A percentile compares a stretch with the other conserved stretches of the same genome.
phyloP scores from a whole-genome alignment of 2,797 vertebrate genomes.

The Rousettus madagascariensis region DNA sequence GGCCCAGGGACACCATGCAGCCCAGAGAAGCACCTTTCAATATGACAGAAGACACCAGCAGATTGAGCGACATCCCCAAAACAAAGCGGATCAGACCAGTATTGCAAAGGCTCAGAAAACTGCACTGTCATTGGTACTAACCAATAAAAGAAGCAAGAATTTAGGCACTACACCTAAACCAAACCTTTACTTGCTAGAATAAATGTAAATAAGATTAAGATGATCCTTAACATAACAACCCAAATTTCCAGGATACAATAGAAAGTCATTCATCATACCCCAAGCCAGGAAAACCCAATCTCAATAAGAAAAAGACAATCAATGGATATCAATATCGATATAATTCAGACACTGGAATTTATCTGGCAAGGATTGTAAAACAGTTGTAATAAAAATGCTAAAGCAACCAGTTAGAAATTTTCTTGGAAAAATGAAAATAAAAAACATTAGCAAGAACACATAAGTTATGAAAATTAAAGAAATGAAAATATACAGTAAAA shows the following conservation, averaged over 20 bases:
- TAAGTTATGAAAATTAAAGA: background rate
- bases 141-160: background rate
- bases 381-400: background rate
- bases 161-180: background rate
- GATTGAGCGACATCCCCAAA: background rate
- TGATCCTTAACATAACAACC: background rate
- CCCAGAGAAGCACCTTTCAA: background rate
- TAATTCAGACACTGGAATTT: background rate
- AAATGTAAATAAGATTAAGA: background rate
- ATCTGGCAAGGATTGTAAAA: slow-evolving; percentile 1
- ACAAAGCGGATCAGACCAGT: background rate
- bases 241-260: background rate
- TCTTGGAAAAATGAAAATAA: background rate
- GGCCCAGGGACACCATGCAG: background rate
- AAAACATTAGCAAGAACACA: background rate
- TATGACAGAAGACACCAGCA: background rate
- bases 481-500: background rate
- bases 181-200: background rate
- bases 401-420: background rate
- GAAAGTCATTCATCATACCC: background rate
- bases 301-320: background rate
- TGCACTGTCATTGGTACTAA: background rate
- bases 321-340: background rate
- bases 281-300: background rate
- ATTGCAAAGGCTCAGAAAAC: background rate